phyloP scores from a whole-genome alignment of 2,888 invertebrate species.

The Pollenia griseotomentosa region DNA sequence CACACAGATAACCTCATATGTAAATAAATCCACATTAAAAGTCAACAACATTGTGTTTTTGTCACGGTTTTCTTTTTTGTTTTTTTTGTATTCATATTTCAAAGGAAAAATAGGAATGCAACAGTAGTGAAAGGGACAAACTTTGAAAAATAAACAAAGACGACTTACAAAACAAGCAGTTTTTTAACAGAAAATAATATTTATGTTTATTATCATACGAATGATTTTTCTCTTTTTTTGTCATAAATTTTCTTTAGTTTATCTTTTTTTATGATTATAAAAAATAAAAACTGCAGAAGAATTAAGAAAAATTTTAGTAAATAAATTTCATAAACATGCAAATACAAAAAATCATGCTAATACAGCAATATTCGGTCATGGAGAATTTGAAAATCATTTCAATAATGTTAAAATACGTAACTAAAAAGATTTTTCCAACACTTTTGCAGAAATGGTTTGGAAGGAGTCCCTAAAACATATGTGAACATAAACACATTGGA shows the following conservation, averaged over 20 bases:
- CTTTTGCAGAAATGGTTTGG: too few species aligned
- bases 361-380: too few species aligned
- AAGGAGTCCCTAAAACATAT: too few species aligned
- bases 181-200: slow-evolving; percentile 25
- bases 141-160: not conserved
- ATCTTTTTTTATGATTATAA: slow-evolving; percentile 33
- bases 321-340: slow-evolving; percentile 50
- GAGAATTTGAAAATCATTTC: too few species aligned
- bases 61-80: slow-evolving; percentile 43
- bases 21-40: slow-evolving; percentile 37
- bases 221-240: slow-evolving; percentile 13
- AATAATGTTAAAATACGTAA: too few species aligned
- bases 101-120: not conserved
- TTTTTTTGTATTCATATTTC: not conserved
- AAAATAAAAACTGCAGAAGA: not conserved
- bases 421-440: too few species aligned
- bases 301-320: slow-evolving; percentile 36
- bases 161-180: not conserved
- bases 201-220: not conserved
- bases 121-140: not conserved
- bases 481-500: too few species aligned
- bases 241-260: slow-evolving; percentile 25
- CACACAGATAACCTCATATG: not conserved
- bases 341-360: not conserved
- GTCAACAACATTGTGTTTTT: slow-evolving; percentile 49